Base-by-base conservation (phyloP, 2,113 vertebrate genomes). In the Ammodytes dubius region DNA sequence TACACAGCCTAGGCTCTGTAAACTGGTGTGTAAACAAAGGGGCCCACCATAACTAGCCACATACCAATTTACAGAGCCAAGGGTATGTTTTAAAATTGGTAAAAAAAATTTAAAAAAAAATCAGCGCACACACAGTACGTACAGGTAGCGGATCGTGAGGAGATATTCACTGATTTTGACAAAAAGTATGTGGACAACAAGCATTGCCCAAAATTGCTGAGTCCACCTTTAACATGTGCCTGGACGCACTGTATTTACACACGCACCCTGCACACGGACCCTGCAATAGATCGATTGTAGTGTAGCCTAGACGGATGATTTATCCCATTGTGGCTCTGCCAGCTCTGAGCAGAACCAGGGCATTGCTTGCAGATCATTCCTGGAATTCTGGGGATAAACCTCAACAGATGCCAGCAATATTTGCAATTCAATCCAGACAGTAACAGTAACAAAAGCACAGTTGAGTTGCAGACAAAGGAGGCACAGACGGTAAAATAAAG, bases 311-410 rank as follows among this genome's bases (percentile, higher is more conserved):
- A 90, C 74, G 12, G 53, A 81, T 56, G 70, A 89, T 88, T 82
- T 87, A 88, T 86, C 5, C 52, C 66, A 45, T 13, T 39, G 56
- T 57, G 75, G 77, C 58, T 69, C 66, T 67, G 63, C 84, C 83
- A 86, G 71, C 43, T 85, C 81, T 7, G 47, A 81, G 49, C 27
- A 52, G 69, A 88, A 63, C 65, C 82, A 74, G 53, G 17, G 40
- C 61, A 65, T 47, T 40, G 63, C 73, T 74, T 27, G 50, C 80
- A 74, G 88, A 88, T 90, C 79, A 86, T 86, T 79, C 79, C 60
- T 76, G 85, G 78, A 79, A 88, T 85, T 86, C 80, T 87, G 67
- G 81, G 60, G 50, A 86, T 79, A 67, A 83, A 68, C 81, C 47
- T 70, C 56, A 73, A 19, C 71, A 86, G 40, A 77, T 73, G 80